These are phyloP conservation scores for Plecturocebus donacophilus DNA, from an alignment of 2,113 vertebrate genomes.

Conservation along the genomic window DNA sequence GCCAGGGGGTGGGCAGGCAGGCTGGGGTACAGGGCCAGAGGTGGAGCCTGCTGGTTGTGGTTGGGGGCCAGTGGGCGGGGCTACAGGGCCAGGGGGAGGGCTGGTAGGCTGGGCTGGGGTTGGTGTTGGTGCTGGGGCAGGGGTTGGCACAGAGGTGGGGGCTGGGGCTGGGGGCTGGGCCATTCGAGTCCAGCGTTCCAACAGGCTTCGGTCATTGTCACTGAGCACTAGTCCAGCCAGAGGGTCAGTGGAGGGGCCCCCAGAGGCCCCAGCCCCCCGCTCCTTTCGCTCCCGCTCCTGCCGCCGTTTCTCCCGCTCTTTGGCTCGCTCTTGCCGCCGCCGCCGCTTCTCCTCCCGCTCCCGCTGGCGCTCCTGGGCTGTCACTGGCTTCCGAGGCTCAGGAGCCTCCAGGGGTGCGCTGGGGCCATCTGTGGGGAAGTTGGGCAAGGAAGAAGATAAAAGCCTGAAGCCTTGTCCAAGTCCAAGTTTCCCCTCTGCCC, in stretches of 20 bases:
- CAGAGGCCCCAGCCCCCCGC: slow-evolving; percentile 81
- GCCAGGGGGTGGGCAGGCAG: not conserved
- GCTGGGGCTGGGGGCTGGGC: slow-evolving; percentile 58
- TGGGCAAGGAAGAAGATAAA: not conserved
- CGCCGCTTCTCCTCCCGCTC: slow-evolving; percentile 94
- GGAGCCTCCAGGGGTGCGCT: slow-evolving; percentile 73
- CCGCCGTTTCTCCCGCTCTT: slow-evolving; percentile 89
- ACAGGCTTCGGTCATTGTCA: slow-evolving; percentile 92
- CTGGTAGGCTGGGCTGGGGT: slow-evolving; percentile 14
- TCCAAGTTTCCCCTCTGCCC: not conserved
- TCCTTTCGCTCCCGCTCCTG: slow-evolving; percentile 88
- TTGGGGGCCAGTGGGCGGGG: not conserved
- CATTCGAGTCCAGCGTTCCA: slow-evolving; percentile 95
- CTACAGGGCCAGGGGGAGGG: not conserved
- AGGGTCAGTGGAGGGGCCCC: slow-evolving; percentile 82
- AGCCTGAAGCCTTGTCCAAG: not conserved
- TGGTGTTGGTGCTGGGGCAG: not conserved
- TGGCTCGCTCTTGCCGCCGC: slow-evolving; percentile 90
- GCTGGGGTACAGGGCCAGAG: not conserved
- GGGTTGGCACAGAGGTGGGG: not conserved
- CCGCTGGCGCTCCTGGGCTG: slow-evolving; percentile 94
- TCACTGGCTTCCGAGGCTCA: slow-evolving; percentile 90
- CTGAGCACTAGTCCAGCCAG: slow-evolving; percentile 89
- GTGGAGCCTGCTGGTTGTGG: not conserved
- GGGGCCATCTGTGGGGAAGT: slow-evolving; percentile 70